Conservation (phyloP, 2,888 invertebrate genomes). For the Proisotoma minuta region DNA sequence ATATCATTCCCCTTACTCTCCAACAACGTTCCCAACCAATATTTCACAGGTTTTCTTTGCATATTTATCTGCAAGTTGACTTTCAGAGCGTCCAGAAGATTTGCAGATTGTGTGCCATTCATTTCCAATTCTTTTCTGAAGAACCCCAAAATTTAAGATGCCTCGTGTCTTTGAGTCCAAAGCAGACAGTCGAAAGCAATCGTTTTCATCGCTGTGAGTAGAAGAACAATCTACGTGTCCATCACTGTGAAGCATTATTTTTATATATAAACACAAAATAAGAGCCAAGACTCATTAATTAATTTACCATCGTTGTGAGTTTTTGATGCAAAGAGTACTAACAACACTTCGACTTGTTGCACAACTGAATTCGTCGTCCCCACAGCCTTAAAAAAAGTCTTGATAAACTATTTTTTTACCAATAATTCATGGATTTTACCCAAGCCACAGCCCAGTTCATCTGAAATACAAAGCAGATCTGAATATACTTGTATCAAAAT, state of each 20-base stretch:
- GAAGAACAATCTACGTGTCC: conserved; percentile 60
- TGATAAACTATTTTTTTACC: background rate
- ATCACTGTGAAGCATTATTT: conserved; percentile 68
- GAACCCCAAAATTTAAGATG: conserved; percentile 28
- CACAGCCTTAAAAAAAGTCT: conserved; percentile 15
- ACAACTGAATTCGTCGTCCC: conserved; percentile 19
- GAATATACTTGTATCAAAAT: too few species aligned
- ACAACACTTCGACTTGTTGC: conserved; percentile 8
- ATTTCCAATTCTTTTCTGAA: conserved; percentile 35
- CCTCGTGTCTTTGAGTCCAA: conserved; percentile 31
- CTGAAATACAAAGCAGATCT: background rate
- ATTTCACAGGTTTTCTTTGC: conserved; percentile 30
- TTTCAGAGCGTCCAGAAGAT: conserved; percentile 6
- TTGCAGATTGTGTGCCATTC: conserved; percentile 41
- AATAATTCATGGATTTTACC: background rate
- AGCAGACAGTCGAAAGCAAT: conserved; percentile 55
- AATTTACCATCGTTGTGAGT: conserved; percentile 18
- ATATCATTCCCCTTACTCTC: conserved; percentile 7
- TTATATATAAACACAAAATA: conserved; percentile 60
- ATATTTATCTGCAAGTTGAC: conserved; percentile 17
- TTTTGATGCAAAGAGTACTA: background rate
- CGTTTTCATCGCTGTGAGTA: conserved; percentile 68
- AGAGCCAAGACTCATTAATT: conserved; percentile 49
- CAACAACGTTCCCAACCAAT: conserved; percentile 27
- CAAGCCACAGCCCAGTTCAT: background rate